A percentile compares a stretch with the other conserved stretches of the same genome.
These are phyloP conservation scores for Hypotaenidia philippensis DNA, from an alignment of 2,797 vertebrate genomes.

Conservation along the genomic window DNA sequence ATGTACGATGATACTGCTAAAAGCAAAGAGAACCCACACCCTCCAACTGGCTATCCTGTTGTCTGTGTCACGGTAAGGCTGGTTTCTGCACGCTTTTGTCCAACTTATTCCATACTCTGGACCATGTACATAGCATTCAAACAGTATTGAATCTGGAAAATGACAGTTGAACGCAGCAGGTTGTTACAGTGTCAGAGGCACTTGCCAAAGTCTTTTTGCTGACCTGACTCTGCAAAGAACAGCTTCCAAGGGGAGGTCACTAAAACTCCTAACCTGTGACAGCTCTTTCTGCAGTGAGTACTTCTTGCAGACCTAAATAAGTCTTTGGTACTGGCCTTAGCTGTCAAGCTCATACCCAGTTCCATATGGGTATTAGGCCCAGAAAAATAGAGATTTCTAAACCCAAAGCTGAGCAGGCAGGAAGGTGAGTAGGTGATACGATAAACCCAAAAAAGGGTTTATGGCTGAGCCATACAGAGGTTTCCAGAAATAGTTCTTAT, in stretches of 20 bases:
- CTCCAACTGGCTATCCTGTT: conserved; percentile 86
- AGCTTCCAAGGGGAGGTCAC: not conserved
- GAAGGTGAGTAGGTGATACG: not conserved
- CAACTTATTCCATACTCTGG: not conserved
- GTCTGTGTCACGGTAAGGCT: conserved; percentile 87
- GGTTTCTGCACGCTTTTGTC: not conserved
- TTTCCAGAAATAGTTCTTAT: not conserved
- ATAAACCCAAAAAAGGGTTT: not conserved
- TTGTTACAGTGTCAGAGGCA: not conserved
- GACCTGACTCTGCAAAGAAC: not conserved
- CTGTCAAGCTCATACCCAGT: not conserved
- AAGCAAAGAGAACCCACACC: conserved; percentile 81
- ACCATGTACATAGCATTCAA: not conserved
- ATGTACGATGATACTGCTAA: conserved; percentile 85
- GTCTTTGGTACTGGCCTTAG: not conserved
- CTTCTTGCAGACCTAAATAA: not conserved
- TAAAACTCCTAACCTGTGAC: not conserved
- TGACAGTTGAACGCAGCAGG: not conserved
- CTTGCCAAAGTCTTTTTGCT: not conserved
- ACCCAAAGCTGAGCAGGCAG: not conserved
- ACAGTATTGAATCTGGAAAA: not conserved
- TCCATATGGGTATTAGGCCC: not conserved
- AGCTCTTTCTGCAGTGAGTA: not conserved
- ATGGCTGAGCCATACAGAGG: not conserved
- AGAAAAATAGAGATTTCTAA: not conserved